These are phyloP conservation scores for Palloptera scutellata DNA, from an alignment of 2,888 invertebrate species.

Conservation along the genomic window DNA sequence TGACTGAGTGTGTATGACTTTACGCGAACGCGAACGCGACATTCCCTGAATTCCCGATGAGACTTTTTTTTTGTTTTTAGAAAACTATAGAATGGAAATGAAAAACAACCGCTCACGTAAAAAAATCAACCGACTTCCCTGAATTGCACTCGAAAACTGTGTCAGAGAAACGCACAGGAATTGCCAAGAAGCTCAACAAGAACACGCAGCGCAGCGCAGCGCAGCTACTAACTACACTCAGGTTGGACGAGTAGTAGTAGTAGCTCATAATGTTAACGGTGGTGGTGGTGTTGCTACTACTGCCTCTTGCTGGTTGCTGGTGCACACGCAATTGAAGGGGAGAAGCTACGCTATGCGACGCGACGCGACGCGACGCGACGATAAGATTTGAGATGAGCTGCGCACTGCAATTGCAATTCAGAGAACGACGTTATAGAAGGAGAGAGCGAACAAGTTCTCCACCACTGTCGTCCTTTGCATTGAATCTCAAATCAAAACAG, in stretches of 20 bases:
- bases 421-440: too few relatives aligned
- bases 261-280: too few relatives aligned
- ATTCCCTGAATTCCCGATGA: slow-evolving; percentile 28
- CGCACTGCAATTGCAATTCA: too few relatives aligned
- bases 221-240: too few relatives aligned
- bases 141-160: slow-evolving; percentile 63
- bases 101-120: slow-evolving; percentile 35
- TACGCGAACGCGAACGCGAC: slow-evolving; percentile 2
- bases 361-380: neutral
- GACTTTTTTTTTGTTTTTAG: slow-evolving; percentile 15
- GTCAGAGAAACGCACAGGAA: slow-evolving; percentile 51
- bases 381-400: too few relatives aligned
- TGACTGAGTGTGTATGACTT: too few relatives aligned
- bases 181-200: slow-evolving; percentile 44
- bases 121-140: slow-evolving; percentile 60
- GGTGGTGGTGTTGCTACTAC: too few relatives aligned
- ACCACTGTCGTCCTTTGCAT: too few relatives aligned
- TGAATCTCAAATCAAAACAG: neutral
- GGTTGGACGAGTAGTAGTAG: too few relatives aligned
- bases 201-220: too few relatives aligned
- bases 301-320: too few relatives aligned
- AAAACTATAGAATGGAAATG: slow-evolving; percentile 21
- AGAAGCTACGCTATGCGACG: neutral
- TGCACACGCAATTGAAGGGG: slow-evolving; percentile 10
- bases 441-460: neutral